Conservation (phyloP, 2,888 invertebrate genomes). For the Ophonus ardosiacus region DNA sequence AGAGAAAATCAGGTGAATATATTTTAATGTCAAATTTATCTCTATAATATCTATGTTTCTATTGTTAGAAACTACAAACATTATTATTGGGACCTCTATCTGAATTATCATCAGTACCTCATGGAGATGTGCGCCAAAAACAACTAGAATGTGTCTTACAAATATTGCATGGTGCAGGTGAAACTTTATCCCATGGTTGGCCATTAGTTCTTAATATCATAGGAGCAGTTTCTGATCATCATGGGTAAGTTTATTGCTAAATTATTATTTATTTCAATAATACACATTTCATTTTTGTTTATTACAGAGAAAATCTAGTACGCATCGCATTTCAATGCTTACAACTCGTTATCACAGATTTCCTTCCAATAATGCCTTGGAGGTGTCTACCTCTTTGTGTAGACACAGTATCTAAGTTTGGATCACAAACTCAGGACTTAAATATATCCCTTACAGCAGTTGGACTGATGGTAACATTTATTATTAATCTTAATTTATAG, state of each 20-base stretch:
- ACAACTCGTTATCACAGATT: constrained; percentile 96
- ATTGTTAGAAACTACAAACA: constrained; percentile 84
- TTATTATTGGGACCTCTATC: constrained; percentile 92
- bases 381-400: constrained; percentile 93
- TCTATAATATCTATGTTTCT: neutral
- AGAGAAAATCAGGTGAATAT: constrained; percentile 83
- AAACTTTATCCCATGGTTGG: constrained; percentile 96
- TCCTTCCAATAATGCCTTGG: constrained; percentile 94
- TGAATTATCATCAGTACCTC: constrained; percentile 93
- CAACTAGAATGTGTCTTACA: constrained; percentile 97
- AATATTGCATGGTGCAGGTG: constrained; percentile 94
- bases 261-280: neutral
- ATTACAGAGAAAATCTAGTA: constrained; percentile 89
- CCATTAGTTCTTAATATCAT: constrained; percentile 95
- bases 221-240: constrained; percentile 95
- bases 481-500: constrained; percentile 27
- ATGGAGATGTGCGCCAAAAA: constrained; percentile 95
- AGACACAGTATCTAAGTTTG: constrained; percentile 96
- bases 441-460: constrained; percentile 98
- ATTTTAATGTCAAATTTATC: constrained; percentile 74
- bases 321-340: constrained; percentile 97
- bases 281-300: constrained; percentile 52
- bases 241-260: constrained; percentile 81
- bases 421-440: constrained; percentile 95
- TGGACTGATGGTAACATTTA: constrained; percentile 88